Conservation (phyloP, 2,888 invertebrate species). For the Scaptomyza cyrtandrae region DNA sequence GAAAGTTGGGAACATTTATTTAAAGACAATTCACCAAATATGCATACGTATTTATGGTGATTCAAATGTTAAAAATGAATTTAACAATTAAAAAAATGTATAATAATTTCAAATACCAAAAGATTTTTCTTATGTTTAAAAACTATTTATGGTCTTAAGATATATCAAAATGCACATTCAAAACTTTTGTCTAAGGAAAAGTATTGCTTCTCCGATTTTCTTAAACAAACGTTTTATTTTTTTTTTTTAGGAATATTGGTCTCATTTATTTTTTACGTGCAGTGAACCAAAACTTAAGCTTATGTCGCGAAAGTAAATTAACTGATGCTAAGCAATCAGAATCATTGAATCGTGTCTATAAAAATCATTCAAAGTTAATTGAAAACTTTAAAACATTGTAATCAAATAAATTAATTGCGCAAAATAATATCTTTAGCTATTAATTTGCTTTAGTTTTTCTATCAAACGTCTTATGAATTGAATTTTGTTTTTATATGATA, state of each 20-base stretch:
- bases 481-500: neutral
- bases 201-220: too few species aligned
- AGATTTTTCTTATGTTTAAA: too few species aligned
- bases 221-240: too few species aligned
- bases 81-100: too few species aligned
- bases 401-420: conserved; percentile 17
- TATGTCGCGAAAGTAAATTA: neutral
- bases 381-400: conserved; percentile 1
- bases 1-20: neutral
- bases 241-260: neutral
- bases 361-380: conserved; percentile 1
- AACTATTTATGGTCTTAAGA: too few species aligned
- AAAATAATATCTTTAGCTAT: conserved; percentile 1
- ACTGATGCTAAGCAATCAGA: conserved; percentile 15
- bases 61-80: too few species aligned
- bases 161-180: too few species aligned
- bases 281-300: conserved; percentile 25
- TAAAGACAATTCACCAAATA: too few species aligned
- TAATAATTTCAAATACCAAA: too few species aligned
- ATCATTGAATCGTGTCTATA: conserved; percentile 26
- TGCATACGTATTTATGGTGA: too few species aligned
- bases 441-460: neutral
- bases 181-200: too few species aligned
- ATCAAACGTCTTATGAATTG: neutral
- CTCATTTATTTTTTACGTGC: neutral